These are phyloP conservation scores for Trilocha varians DNA, from an alignment of 2,888 invertebrate species.

Conservation along the genomic window DNA sequence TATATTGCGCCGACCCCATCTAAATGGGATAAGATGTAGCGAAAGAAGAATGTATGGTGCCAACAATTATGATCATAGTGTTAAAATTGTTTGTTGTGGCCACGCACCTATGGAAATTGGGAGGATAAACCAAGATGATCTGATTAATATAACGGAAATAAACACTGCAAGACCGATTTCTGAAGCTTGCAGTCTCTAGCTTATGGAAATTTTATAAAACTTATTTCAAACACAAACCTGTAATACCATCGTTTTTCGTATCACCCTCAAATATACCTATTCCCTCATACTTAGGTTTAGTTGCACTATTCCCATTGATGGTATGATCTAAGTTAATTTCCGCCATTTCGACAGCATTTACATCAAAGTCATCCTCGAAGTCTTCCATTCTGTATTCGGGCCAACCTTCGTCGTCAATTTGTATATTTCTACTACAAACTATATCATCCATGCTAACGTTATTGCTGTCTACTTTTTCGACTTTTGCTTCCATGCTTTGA, in stretches of 20 bases:
- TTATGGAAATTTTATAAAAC: neutral
- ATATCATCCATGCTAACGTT: constrained; percentile 38
- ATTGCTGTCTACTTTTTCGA: too few relatives aligned
- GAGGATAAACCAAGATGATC: too few relatives aligned
- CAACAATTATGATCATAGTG: too few relatives aligned
- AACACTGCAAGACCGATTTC: too few relatives aligned
- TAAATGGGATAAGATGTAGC: too few relatives aligned
- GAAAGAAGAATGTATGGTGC: too few relatives aligned
- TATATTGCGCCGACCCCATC: too few relatives aligned
- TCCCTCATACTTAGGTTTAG: constrained; percentile 44
- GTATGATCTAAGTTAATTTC: constrained; percentile 41
- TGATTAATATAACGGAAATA: too few relatives aligned
- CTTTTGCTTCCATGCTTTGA: constrained; percentile 33
- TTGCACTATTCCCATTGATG: constrained; percentile 18
- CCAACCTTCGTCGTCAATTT: constrained; percentile 72
- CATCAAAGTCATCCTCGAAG: constrained; percentile 46
- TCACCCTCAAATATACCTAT: constrained; percentile 74
- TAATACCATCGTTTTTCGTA: constrained; percentile 78
- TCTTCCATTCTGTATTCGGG: constrained; percentile 65
- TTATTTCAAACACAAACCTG: constrained; percentile 41
- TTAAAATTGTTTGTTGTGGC: too few relatives aligned
- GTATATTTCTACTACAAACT: constrained; percentile 8
- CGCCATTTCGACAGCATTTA: constrained; percentile 18
- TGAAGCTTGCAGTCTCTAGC: neutral
- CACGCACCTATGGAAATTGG: too few relatives aligned